Evolutionary conservation across 2,888 invertebrate genomes (phyloP).

Genomic region (Hirtodrosophila duncani): DNA sequence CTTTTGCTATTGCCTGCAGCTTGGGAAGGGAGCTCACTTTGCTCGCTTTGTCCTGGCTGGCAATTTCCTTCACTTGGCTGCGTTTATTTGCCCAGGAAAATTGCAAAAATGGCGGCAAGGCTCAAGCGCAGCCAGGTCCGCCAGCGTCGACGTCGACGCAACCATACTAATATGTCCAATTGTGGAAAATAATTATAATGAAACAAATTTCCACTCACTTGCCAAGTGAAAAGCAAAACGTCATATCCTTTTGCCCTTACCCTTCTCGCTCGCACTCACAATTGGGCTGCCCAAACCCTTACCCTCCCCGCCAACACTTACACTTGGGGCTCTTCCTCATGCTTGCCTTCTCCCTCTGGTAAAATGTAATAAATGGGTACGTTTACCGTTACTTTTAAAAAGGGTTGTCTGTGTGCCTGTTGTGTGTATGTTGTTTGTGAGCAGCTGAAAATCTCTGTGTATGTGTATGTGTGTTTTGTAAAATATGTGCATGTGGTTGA

Average conservation of each 20-base stretch:
- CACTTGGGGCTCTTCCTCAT: neutral
- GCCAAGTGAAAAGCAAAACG: slow-evolving; percentile 71
- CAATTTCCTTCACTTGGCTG: slow-evolving; percentile 54
- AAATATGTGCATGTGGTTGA: slow-evolving; percentile 49
- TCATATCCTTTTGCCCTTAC: slow-evolving; percentile 64
- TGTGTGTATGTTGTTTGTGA: slow-evolving; percentile 39
- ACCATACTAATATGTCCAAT: slow-evolving; percentile 79
- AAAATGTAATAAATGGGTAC: slow-evolving; percentile 67
- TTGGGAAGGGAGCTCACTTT: neutral
- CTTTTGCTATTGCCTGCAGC: no score
- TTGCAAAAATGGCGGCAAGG: slow-evolving; percentile 64
- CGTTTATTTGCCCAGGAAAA: slow-evolving; percentile 62
- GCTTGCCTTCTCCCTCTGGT: slow-evolving; percentile 18
- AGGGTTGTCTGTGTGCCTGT: slow-evolving; percentile 64
- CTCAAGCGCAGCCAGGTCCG: slow-evolving; percentile 4
- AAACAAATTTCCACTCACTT: slow-evolving; percentile 78
- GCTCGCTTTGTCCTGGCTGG: slow-evolving; percentile 32
- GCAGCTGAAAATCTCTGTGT: slow-evolving; percentile 3
- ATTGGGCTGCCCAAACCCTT: no score
- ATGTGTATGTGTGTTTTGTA: slow-evolving; percentile 18
- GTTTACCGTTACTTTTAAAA: slow-evolving; percentile 68
- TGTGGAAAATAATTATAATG: slow-evolving; percentile 79
- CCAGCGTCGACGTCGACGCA: slow-evolving; percentile 36
- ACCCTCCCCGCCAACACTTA: neutral
- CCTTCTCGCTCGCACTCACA: slow-evolving; percentile 43